Conservation (phyloP, 2,113 vertebrate genomes). For the Anarrhichthys ocellatus region DNA sequence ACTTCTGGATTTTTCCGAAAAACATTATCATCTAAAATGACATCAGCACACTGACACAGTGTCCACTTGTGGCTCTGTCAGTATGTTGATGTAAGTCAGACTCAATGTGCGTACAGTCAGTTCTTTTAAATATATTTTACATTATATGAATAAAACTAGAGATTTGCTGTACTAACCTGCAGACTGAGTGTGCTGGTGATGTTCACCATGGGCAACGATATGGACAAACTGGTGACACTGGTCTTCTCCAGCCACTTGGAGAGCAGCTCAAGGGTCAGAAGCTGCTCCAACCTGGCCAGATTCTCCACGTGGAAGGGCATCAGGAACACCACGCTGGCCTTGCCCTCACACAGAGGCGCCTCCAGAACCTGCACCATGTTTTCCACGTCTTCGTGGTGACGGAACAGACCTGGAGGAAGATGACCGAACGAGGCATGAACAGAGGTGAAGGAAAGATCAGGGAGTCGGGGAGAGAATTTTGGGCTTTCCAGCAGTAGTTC, state of each 20-base stretch:
- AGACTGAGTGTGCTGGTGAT: conserved; percentile 71
- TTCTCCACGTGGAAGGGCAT: conserved; percentile 79
- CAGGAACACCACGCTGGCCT: conserved; percentile 74
- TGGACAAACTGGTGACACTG: conserved; percentile 52
- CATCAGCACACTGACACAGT: neutral
- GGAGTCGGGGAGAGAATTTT: conserved; percentile 9
- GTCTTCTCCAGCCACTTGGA: conserved; percentile 72
- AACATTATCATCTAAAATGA: neutral
- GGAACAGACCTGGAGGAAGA: conserved; percentile 65
- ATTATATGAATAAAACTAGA: no score
- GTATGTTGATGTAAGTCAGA: no score
- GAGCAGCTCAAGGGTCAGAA: conserved; percentile 74
- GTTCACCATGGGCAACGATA: conserved; percentile 75
- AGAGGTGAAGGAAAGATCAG: conserved; percentile 14
- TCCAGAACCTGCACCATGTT: conserved; percentile 82
- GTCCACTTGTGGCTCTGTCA: neutral
- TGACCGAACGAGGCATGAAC: neutral
- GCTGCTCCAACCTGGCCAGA: conserved; percentile 70
- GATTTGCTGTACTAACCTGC: conserved; percentile 60
- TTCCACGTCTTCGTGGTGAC: conserved; percentile 69
- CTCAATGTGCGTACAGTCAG: no score
- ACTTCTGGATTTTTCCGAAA: neutral
- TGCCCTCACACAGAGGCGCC: conserved; percentile 65
- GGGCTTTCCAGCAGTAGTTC: conserved; percentile 2
- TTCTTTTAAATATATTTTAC: no score